phyloP scores from a whole-genome alignment of 2,888 invertebrate genomes.

The Amiota minor region DNA sequence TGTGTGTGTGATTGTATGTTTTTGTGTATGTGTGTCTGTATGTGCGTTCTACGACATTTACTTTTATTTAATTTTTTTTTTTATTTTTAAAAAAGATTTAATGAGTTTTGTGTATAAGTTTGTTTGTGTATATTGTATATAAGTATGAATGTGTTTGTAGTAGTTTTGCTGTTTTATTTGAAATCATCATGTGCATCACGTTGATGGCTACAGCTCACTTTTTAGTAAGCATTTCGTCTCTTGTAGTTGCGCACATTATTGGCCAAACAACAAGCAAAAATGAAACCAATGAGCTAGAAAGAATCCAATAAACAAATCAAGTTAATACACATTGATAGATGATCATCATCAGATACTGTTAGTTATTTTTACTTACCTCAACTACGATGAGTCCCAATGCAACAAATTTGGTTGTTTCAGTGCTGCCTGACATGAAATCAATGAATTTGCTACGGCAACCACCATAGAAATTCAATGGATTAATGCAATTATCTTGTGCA shows the following conservation, averaged over 20 bases:
- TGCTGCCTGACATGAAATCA: constrained; percentile 62
- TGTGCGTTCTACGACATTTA: constrained; percentile 48
- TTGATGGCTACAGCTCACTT: constrained; percentile 6
- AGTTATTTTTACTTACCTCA: constrained; percentile 80
- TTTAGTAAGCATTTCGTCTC: constrained; percentile 81
- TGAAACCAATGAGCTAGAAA: constrained; percentile 78
- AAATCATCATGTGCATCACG: neutral
- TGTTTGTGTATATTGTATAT: constrained; percentile 36
- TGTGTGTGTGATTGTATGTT: constrained; percentile 15
- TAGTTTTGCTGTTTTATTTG: constrained; percentile 24
- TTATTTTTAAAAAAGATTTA: constrained; percentile 26
- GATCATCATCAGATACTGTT: neutral
- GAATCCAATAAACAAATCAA: constrained; percentile 12
- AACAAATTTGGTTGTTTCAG: constrained; percentile 78
- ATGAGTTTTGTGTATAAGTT: constrained; percentile 47
- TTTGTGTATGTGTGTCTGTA: constrained; percentile 10
- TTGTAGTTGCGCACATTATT: constrained; percentile 90
- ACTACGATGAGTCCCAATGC: constrained; percentile 81
- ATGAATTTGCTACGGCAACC: constrained; percentile 64
- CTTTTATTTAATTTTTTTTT: no score
- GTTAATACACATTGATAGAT: neutral
- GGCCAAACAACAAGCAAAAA: constrained; percentile 90
- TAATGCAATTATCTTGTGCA: constrained; percentile 45
- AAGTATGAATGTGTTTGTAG: constrained; percentile 31
- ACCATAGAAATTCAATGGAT: constrained; percentile 56